These are phyloP conservation scores for Ophioninae sp. DNA, from an alignment of 2,888 invertebrate genomes.

Conservation along the genomic window DNA sequence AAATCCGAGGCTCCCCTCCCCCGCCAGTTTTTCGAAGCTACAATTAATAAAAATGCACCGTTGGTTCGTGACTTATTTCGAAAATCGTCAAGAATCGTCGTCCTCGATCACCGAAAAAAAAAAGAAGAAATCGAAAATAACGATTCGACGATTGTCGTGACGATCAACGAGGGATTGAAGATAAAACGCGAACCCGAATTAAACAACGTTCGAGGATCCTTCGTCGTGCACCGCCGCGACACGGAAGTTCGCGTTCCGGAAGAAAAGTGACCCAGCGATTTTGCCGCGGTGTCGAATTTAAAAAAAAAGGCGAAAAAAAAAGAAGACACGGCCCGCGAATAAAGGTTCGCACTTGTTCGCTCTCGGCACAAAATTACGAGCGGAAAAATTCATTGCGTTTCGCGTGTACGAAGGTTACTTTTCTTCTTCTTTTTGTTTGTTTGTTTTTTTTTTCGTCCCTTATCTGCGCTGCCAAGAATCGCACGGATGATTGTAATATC, in stretches of 20 bases:
- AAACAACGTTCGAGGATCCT: not conserved
- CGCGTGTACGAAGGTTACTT: not conserved
- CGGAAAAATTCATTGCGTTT: not conserved
- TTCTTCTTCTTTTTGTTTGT: not conserved
- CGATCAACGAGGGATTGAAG: not conserved
- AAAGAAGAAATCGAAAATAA: not conserved
- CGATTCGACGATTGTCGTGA: not conserved
- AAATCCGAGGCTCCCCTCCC: not conserved
- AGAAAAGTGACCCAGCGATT: conserved; percentile 31
- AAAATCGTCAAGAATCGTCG: not conserved
- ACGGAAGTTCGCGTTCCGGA: conserved; percentile 20
- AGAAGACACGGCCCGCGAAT: conserved; percentile 15
- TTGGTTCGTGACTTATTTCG: not conserved
- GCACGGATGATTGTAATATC: conserved; percentile 73
- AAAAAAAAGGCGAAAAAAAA: not conserved
- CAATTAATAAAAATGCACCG: not conserved
- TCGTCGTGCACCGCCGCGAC: not conserved
- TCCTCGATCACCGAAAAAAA: not conserved
- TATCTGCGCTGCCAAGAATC: conserved; percentile 75
- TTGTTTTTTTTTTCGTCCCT: conserved; percentile 53
- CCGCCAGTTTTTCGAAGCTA: not conserved
- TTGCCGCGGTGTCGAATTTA: not conserved
- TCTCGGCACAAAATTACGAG: not conserved
- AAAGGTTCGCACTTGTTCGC: conserved; percentile 30
- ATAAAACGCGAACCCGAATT: not conserved